phyloP scores from a whole-genome alignment of 2,797 vertebrate species.

The Erithacus rubecula region DNA sequence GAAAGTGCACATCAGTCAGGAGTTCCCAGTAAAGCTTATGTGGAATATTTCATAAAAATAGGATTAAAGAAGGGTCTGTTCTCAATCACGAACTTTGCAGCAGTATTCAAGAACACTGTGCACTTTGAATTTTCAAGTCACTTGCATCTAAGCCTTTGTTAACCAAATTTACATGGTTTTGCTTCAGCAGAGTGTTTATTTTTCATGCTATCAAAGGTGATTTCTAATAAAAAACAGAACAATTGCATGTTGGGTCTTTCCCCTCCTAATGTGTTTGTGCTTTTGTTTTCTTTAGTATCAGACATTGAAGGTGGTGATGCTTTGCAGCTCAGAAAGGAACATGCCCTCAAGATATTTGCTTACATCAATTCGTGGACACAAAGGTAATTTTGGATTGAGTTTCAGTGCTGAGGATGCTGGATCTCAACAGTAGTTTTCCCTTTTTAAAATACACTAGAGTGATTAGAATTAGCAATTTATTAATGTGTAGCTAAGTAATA shows the following conservation, averaged over 20 bases:
- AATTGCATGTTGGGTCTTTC: accelerated
- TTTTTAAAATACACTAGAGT: not conserved
- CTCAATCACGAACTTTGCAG: not conserved
- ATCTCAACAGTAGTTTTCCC: not conserved
- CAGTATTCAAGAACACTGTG: not conserved
- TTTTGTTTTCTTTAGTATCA: constrained; percentile 84
- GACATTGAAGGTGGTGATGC: constrained; percentile 94
- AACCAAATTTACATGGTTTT: not conserved
- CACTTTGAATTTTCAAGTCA: not conserved
- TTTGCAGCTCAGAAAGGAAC: constrained; percentile 97
- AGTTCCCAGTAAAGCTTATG: not conserved
- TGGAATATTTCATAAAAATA: not conserved
- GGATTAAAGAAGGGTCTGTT: not conserved
- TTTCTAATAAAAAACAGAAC: not conserved
- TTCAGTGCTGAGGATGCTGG: not conserved
- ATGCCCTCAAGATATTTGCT: constrained; percentile 97
- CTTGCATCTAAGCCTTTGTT: not conserved
- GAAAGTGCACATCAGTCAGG: not conserved
- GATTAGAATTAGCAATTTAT: not conserved
- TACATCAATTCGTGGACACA: constrained; percentile 99
- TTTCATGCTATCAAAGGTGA: not conserved
- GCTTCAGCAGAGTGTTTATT: not conserved
- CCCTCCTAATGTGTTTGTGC: not conserved
- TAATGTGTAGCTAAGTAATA: not conserved
- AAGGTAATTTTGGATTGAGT: constrained; percentile 79